A percentile compares a stretch with the other conserved stretches of the same genome.
phyloP scores from a whole-genome alignment of 2,797 vertebrate species.

The Enoplosus armatus region DNA sequence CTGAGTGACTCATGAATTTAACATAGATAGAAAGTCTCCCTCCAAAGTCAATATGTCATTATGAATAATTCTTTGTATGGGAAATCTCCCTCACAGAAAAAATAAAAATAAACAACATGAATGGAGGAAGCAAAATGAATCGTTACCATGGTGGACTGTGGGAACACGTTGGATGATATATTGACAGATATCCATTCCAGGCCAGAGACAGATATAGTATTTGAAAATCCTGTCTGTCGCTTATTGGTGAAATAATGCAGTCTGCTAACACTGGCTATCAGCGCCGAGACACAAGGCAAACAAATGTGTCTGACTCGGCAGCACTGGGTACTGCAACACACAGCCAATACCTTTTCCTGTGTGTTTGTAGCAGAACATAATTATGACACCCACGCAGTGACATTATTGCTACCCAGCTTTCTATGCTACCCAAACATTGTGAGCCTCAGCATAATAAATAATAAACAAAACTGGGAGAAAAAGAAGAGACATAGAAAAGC shows the following conservation, averaged over 20 bases:
- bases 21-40: slow-evolving; percentile 59
- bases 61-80: slow-evolving; percentile 61
- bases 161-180: slow-evolving; percentile 36
- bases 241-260: slow-evolving; percentile 67
- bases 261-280: slow-evolving; percentile 60
- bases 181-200: slow-evolving; percentile 45
- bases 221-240: slow-evolving; percentile 52
- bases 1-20: slow-evolving; percentile 67
- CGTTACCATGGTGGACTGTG: slow-evolving; percentile 3
- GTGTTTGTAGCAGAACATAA: slow-evolving; percentile 79
- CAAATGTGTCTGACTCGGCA: slow-evolving; percentile 60
- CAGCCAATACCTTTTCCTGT: slow-evolving; percentile 66
- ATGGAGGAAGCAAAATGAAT: slow-evolving; percentile 45
- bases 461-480: slow-evolving; percentile 78
- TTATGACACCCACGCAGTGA: slow-evolving; percentile 81
- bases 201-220: slow-evolving; percentile 30
- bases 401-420: slow-evolving; percentile 75
- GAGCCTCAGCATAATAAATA: slow-evolving; percentile 78
- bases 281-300: slow-evolving; percentile 58
- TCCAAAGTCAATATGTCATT: slow-evolving; percentile 58
- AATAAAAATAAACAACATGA: slow-evolving; percentile 23
- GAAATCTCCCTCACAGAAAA: slow-evolving; percentile 26
- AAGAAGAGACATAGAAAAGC: slow-evolving; percentile 68
- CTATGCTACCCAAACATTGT: slow-evolving; percentile 76
- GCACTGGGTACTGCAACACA: slow-evolving; percentile 40